These are phyloP conservation scores for Luidia sarsii DNA, from an alignment of 53 echinoderm and acorn worm species.

Conservation along the genomic window DNA sequence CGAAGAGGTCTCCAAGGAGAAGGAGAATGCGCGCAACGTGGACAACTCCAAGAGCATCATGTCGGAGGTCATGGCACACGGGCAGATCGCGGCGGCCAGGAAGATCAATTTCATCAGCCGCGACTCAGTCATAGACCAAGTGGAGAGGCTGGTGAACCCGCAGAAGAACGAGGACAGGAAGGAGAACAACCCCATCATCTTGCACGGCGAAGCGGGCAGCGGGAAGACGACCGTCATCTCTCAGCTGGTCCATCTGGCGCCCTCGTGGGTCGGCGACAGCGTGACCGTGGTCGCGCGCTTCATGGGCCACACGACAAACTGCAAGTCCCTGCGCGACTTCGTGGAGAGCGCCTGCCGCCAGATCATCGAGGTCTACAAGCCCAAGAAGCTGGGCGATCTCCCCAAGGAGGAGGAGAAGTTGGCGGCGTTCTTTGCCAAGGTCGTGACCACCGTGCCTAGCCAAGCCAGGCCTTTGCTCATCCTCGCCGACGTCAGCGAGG, in stretches of 20 bases:
- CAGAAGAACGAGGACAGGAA: constrained; percentile 58
- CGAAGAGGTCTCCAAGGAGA: constrained; percentile 76
- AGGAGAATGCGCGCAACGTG: constrained; percentile 71
- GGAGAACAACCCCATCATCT: constrained; percentile 70
- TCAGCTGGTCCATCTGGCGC: constrained; percentile 81
- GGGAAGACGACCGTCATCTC: constrained; percentile 88
- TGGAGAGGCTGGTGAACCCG: constrained; percentile 81
- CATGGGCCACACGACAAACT: constrained; percentile 76
- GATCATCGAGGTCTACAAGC: constrained; percentile 85
- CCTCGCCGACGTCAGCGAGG: constrained; percentile 72
- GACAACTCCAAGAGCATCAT: constrained; percentile 72
- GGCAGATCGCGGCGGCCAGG: constrained; percentile 73
- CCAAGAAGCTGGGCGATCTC: constrained; percentile 73
- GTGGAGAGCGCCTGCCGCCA: constrained; percentile 85
- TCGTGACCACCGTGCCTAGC: constrained; percentile 82
- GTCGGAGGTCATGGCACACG: constrained; percentile 78
- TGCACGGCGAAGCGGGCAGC: constrained; percentile 90
- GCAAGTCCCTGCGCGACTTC: constrained; percentile 83
- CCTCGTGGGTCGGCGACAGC: constrained; percentile 86
- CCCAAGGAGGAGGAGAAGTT: constrained; percentile 80
- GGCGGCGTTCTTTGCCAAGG: constrained; percentile 71
- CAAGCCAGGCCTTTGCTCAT: constrained; percentile 79
- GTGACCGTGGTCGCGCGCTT: constrained; percentile 78
- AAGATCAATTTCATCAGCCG: constrained; percentile 77
- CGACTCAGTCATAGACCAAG: constrained; percentile 88